These are phyloP conservation scores for Neoascia interrupta DNA, from an alignment of 2,888 invertebrate species.

Conservation along the genomic window DNA sequence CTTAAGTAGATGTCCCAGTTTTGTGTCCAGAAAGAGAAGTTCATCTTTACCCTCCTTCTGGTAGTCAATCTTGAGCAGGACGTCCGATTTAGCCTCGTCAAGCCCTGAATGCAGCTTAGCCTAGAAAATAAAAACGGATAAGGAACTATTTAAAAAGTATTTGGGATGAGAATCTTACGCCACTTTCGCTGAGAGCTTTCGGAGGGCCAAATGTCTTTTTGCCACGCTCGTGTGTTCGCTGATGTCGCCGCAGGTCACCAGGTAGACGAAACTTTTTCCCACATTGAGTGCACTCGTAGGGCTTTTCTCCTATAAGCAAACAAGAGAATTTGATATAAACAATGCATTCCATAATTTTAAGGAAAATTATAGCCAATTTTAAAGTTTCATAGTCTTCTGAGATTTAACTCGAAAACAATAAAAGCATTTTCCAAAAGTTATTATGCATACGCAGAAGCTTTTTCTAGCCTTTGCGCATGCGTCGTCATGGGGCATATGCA, in stretches of 20 bases:
- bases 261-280: constrained; percentile 90
- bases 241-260: constrained; percentile 90
- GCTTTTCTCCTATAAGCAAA: constrained; percentile 84
- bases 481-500: no score
- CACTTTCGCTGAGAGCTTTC: background rate
- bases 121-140: background rate
- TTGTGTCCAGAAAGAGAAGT: constrained; percentile 49
- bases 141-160: background rate
- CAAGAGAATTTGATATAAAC: no score
- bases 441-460: no score
- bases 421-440: no score
- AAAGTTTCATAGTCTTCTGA: no score
- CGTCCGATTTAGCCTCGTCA: constrained; percentile 17
- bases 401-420: no score
- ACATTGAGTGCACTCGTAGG: constrained; percentile 87
- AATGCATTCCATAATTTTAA: no score
- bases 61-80: constrained; percentile 33
- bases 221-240: constrained; percentile 84
- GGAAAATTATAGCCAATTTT: no score
- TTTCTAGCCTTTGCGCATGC: no score
- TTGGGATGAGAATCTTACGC: constrained; percentile 2
- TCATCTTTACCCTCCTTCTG: constrained; percentile 37
- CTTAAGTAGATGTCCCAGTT: constrained; percentile 60
- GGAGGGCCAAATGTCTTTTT: constrained; percentile 62
- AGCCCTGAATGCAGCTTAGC: background rate